phyloP scores from a whole-genome alignment of 92 coral and sea anemone genomes.

The Phymanthus crucifer region DNA sequence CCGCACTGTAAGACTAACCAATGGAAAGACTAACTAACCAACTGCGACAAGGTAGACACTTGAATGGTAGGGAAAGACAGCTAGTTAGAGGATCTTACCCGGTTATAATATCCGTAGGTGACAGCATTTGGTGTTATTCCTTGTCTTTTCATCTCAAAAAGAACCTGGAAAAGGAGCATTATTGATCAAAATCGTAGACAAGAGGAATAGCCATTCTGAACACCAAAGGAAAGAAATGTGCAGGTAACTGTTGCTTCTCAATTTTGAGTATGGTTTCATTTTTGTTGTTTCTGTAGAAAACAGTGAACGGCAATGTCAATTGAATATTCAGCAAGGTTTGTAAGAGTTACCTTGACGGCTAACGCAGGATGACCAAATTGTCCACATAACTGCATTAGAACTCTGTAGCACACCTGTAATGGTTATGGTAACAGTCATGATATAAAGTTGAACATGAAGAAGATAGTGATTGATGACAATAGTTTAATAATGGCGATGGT shows the following conservation, averaged over 20 bases:
- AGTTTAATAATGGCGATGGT: not conserved
- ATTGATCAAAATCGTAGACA: no score
- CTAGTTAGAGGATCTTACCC: conserved; percentile 69
- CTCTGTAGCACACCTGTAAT: conserved; percentile 87
- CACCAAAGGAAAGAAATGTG: no score
- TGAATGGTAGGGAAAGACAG: not conserved
- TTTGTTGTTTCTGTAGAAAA: no score
- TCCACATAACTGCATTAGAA: conserved; percentile 94
- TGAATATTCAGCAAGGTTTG: not conserved
- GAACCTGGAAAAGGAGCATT: conserved; percentile 55
- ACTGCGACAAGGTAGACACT: no score
- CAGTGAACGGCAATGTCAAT: not conserved
- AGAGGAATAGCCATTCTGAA: no score
- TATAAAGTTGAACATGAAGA: not conserved
- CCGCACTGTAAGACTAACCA: no score
- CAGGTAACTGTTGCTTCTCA: no score
- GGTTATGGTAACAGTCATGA: not conserved
- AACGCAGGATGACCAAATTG: conserved; percentile 96
- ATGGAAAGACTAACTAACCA: no score
- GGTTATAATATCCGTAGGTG: conserved; percentile 87
- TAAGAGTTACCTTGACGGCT: conserved; percentile 83
- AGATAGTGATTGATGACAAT: not conserved
- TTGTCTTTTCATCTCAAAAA: conserved; percentile 91
- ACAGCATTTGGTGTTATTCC: conserved; percentile 92
- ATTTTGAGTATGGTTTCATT: no score